Evolutionary conservation across 2,797 vertebrate genomes (phyloP), one percentile per base, ranked within the genome.

Genomic region (Salmo trutta): DNA sequence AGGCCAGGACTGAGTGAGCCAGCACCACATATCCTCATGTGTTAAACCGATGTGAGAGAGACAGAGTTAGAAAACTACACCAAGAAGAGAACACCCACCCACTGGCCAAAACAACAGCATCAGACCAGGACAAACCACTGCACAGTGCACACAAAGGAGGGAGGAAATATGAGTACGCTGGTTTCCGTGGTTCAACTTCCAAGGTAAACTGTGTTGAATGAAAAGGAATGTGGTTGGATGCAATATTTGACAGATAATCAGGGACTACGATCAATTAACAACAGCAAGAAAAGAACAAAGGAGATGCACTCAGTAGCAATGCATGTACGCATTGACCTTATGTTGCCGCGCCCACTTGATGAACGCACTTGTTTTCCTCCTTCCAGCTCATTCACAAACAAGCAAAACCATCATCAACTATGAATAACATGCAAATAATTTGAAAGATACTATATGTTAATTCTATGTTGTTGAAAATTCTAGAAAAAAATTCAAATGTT

Each of bases 11-110:
- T 84, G 81, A 86, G 77, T 72, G 71, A 77, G 73, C 73, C 74
- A 78, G 74, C 79, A 86, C 85, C 89, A 88, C 86, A 70, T 84
- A 68, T 52, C 78, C 65, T 21, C 77, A 86, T 86, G 88, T 89
- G 78, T 85, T 79, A 81, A 88, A 86, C 76, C 33, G 52, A 64
- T 51, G 51, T 33, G 17, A 73, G 65, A 24, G 31, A 62, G 3
- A n/a, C 21, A 33, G 17, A 29, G 82, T 77, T 74, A 74, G 16
- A 83, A 70, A 64, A 5, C 59, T 27, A 24, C 10, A 47, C 41
- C 59, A 27, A 24, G 41, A 47, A 47, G 41, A 47, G 41, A 47
- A 47, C 41, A 47, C 41, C 21, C 59, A 24, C 71, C 73, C 56
- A 62, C 0, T 51, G 82, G 65, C 83, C 77, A 82, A 82, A 82